Evolutionary conservation across 2,888 invertebrate genomes (phyloP), one percentile per base, ranked within the genome.

Genomic region (Callyntrura sp.): DNA sequence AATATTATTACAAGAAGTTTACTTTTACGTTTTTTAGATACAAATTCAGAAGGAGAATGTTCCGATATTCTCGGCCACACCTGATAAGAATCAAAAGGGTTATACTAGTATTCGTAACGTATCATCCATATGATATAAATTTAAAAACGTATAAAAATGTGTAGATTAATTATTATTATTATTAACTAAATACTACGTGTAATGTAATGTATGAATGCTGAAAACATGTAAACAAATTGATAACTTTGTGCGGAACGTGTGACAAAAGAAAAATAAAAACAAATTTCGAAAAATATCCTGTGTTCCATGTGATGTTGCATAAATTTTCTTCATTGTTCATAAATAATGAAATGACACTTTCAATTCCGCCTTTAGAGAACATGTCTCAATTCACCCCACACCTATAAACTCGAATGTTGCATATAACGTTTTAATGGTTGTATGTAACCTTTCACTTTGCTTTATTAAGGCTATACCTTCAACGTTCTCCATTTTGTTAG

Each of bases 81-180:
- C 81, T 81, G 81, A 81, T 43, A 25, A 57, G 60, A 81, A 60
- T 57, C 20, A 81, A 60, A 81, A 60, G 60, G 57, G 57, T 57
- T 79, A n/a, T 81, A 60, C 14, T 43, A 70, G 45, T 81, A 60
- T 60, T 81, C 48, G 81, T 81, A 81, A n/a, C n/a, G n/a, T n/a
- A n/a, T n/a, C n/a, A n/a, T 35, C 25, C 12, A n/a, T 23, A 23
- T 78, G 25, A 12, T 65, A 65, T n/a, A n/a, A n/a, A 35, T 8
- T 68, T 68, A 14, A 25, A 62, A 62, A 4, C 25, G 35, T 68
- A 25, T 68, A 68, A 35, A 68, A 14, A 70, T 5, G 73, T 73
- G 14, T 20, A 73, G 20, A 48, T 73, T 73, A 20, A n/a, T 73
- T 23, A 25, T 45, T 45, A 45, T 45, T 45, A 45, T 62, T 62